A percentile compares a stretch with the other conserved stretches of the same genome.
These are phyloP conservation scores for Propsilocerus akamusi DNA, from an alignment of 1,140 invertebrate genomes.

Conservation along the genomic window DNA sequence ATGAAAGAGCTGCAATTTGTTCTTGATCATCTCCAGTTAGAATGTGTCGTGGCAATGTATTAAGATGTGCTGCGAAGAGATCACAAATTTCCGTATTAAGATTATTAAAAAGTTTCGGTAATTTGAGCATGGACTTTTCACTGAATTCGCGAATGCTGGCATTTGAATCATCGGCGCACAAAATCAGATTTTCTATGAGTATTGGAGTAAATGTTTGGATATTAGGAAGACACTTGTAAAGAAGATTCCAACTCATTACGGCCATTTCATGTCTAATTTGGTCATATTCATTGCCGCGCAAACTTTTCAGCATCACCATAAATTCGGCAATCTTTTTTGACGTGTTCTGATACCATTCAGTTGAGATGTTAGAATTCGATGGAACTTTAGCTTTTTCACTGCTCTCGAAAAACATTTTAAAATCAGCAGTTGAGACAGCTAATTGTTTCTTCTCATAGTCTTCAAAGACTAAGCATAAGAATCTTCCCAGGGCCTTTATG, in stretches of 20 bases:
- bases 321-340: slow-evolving; percentile 12
- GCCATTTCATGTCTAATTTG: slow-evolving; percentile 13
- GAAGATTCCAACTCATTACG: slow-evolving; percentile 15
- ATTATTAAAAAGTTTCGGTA: neutral
- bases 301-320: slow-evolving; percentile 12
- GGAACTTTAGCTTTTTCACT: neutral
- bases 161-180: slow-evolving; percentile 17
- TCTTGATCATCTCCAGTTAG: slow-evolving; percentile 17
- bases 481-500: slow-evolving; percentile 16
- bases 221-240: slow-evolving; percentile 12
- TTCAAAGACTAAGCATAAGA: slow-evolving; percentile 17
- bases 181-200: slow-evolving; percentile 15
- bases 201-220: neutral
- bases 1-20: slow-evolving; percentile 17
- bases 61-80: slow-evolving; percentile 15
- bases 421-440: neutral
- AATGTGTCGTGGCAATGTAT: slow-evolving; percentile 16
- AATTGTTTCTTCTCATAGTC: slow-evolving; percentile 6
- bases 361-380: slow-evolving; percentile 6
- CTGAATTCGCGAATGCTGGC: neutral
- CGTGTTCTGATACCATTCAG: slow-evolving; percentile 15
- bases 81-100: slow-evolving; percentile 14
- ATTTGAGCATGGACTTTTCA: neutral
- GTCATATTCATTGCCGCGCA: slow-evolving; percentile 12
- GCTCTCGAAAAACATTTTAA: neutral